Evolutionary conservation across 2,888 invertebrate species (phyloP), one percentile per base, ranked within the genome.

Genomic region (Dichetophora obliterata): DNA sequence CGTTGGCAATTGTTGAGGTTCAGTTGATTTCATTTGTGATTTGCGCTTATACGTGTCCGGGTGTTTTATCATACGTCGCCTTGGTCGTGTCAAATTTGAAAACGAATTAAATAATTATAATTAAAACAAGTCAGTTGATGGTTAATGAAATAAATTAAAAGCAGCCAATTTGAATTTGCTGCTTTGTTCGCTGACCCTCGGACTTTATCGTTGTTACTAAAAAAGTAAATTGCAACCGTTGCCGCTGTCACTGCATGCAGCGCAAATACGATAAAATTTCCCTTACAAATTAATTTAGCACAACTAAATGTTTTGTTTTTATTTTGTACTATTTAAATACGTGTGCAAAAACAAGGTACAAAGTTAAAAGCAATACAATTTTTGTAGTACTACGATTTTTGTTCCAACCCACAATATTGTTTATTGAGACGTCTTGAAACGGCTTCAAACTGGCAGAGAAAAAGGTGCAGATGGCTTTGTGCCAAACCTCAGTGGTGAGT

Each of bases 401-500:
- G 34, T 54, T 52, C 24, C 27, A 57, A 57, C 34, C 48, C 31
- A n/a, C 11, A n/a, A 34, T 34, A 19, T 16, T 43, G 19, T 31
- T 59, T 16, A 27, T 57, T 61, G n/a, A 24, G 24, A 54, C 16
- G 16, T 68, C 22, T 19, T 66, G 48, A 75, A 82, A 85, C 82
- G 81, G 84, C 84, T 78, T 86, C 82, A 88, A 87, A 68, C 85
- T 88, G 88, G 88, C 88, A 76, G 88, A 88, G 79, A 88, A 88
- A 82, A 88, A 88, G 85, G 84, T 84, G 81, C 87, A 87, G 79
- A 93, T 93, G 93, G 92, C 93, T 88, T 91, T 93, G 90, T 93
- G 93, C 91, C 94, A 94, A 90, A 90, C 92, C 84, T 91, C 93
- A 86, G 94, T 94, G 90, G 90, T 92, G 87, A 91, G 91, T 91